These are phyloP conservation scores for Balaenoptera acutorostrata DNA, from an alignment of 2,113 vertebrate species.

Conservation along the genomic window DNA sequence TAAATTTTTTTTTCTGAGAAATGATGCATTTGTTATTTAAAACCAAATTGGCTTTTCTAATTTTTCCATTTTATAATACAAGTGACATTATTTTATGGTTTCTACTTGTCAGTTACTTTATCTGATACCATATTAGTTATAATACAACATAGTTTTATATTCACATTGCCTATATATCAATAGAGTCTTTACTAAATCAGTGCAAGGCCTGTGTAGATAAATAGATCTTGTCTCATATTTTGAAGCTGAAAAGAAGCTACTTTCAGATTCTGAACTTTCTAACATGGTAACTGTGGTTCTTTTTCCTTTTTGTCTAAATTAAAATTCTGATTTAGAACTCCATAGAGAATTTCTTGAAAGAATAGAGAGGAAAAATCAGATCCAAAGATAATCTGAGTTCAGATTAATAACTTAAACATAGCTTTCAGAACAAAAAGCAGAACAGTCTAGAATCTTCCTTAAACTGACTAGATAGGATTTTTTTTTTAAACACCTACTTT, in stretches of 20 bases:
- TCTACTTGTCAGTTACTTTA: conserved; percentile 27
- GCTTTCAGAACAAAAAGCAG: neutral
- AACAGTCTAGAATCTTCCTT: neutral
- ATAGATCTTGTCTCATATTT: neutral
- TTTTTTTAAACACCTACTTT: neutral
- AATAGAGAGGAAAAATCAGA: neutral
- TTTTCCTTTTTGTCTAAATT: neutral
- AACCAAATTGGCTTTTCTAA: conserved; percentile 5
- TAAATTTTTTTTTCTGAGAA: conserved; percentile 18
- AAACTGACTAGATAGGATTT: neutral
- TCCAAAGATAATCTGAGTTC: neutral
- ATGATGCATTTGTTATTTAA: neutral
- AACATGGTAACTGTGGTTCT: neutral
- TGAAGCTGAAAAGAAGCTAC: neutral
- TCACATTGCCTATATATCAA: neutral
- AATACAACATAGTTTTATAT: neutral
- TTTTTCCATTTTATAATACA: neutral
- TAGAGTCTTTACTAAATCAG: neutral
- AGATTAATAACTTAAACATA: neutral
- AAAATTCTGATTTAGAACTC: conserved; percentile 13
- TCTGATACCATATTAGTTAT: neutral
- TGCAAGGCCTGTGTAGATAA: neutral
- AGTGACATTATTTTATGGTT: conserved; percentile 3
- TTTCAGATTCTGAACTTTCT: conserved; percentile 21
- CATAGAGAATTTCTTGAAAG: neutral